Base-by-base conservation (phyloP, 2,888 invertebrate genomes). In the Ecliptopera silaceata region DNA sequence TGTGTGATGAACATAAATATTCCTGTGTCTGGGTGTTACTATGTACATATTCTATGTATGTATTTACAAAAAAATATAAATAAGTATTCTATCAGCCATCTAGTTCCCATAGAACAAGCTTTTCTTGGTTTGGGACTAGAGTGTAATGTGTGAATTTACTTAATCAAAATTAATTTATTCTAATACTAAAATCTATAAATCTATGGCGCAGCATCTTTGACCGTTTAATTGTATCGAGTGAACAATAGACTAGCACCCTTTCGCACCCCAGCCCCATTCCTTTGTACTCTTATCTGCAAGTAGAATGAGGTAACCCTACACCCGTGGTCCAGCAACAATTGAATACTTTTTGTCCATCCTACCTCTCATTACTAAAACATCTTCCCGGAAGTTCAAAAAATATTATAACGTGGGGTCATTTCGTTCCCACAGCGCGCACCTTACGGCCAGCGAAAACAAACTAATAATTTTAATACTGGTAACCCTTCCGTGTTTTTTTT, bases 401-500 rank as follows among this genome's bases (percentile, higher is more conserved):
- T 75, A 42, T 20, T 68, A 70, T 71, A 71, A 66, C 68, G 69
- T 77, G 84, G 88, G 90, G 89, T 89, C 89, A 90, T 71, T 84
- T 78, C 8, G 80, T 90, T 89, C 89, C 89, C 90, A 90, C 88
- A 80, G 70, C 66, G 63, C 75, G 77, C 85, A 88, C 88, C 86
- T 86, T 84, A 86, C 80, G 76, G 65, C 67, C 75, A 69, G 71
- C 69, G 75, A 81, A 88, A 84, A 86, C 86, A 85, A 86, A 86
- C 84, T 84, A 83, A 82, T 86, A 84, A 84, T 85, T 88, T 78
- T 86, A 82, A 81, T 83, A 79, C 83, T 79, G 78, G 75, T 79
- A 90, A 88, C 89, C 89, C 89, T 90, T 90, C 89, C 88, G 86
- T 74, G 80, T 86, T 89, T 89, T 88, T 87, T 70, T 66, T 62